Evolutionary conservation across 2,888 invertebrate species (phyloP), one percentile per base, ranked within the genome.

Genomic region (Amaurobius ferox): DNA sequence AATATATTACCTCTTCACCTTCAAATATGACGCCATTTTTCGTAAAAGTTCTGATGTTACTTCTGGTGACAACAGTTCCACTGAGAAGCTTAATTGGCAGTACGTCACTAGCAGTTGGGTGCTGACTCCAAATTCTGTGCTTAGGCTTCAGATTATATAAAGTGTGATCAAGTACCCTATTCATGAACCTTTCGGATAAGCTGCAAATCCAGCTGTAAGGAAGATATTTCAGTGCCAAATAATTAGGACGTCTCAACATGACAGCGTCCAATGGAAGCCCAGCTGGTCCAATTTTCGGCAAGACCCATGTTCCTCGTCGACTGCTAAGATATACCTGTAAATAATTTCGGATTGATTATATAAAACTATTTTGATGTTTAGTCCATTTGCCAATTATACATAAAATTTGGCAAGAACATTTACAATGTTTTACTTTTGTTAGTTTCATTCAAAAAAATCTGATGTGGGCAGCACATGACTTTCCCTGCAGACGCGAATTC

Each of bases 231-330:
- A 79, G 71, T 3, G 87, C 29, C 9, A 83, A 28, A n/a, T 87
- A 76, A 0, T 79, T 26, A 5, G 39, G 55, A 1, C 89, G 71
- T 0, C 85, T 30, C 19, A 72, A 73, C 13, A 88, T 74, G n/a
- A 35, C 61, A 11, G 66, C 35, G 40, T 92, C 92, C 0, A 90
- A 89, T 0, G 92, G 92, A 26, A 91, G 86, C 11, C 92, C 92
- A 88, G 90, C 90, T 77, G 91, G 90, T 29, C 91, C 91, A 66
- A 92, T 91, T n/a, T 92, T 90, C 76, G 91, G 91, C 61, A 92
- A 90, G 6, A 93, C 90, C 93, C 93, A 93, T 11, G 92, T 91
- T 16, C 93, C 93, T 23, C 92, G 89, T 0, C 92, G 90, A 0
- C 92, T 92, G 26, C 92, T 91, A 39, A 92, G 83, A 85, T 91